Evolutionary conservation across 2,888 invertebrate species (phyloP).

Genomic region (Petrophora chlorosata): DNA sequence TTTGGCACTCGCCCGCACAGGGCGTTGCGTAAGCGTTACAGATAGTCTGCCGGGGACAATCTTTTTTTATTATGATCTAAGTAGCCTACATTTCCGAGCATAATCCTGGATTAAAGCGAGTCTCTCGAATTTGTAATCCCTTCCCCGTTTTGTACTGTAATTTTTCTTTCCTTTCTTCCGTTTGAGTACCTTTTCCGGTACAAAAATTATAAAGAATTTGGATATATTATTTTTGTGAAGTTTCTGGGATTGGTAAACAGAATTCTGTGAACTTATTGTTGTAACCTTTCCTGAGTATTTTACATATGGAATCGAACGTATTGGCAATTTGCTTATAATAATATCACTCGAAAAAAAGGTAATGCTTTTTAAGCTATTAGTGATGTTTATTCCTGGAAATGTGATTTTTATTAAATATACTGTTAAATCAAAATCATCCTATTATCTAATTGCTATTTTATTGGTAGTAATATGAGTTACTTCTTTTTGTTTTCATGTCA

Average conservation of each 20-base stretch:
- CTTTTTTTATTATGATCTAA: slow-evolving; percentile 40
- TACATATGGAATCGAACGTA: too few relatives aligned
- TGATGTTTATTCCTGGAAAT: too few relatives aligned
- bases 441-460: too few relatives aligned
- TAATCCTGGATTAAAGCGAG: slow-evolving; percentile 34
- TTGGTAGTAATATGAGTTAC: too few relatives aligned
- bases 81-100: slow-evolving; percentile 30
- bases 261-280: too few relatives aligned
- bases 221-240: slow-evolving; percentile 1
- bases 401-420: too few relatives aligned
- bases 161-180: slow-evolving; percentile 16
- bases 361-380: too few relatives aligned
- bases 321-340: too few relatives aligned
- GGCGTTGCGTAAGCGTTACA: slow-evolving; percentile 25
- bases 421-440: too few relatives aligned
- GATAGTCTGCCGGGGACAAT: slow-evolving; percentile 28
- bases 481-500: too few relatives aligned
- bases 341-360: not conserved
- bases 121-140: slow-evolving; percentile 38
- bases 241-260: too few relatives aligned
- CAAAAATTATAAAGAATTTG: not conserved
- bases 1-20: slow-evolving; percentile 26
- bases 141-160: slow-evolving; percentile 26
- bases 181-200: slow-evolving; percentile 5
- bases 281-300: too few relatives aligned